Base-by-base conservation (phyloP, 1,140 invertebrate genomes). In the Anoplolepis gracilipes region DNA sequence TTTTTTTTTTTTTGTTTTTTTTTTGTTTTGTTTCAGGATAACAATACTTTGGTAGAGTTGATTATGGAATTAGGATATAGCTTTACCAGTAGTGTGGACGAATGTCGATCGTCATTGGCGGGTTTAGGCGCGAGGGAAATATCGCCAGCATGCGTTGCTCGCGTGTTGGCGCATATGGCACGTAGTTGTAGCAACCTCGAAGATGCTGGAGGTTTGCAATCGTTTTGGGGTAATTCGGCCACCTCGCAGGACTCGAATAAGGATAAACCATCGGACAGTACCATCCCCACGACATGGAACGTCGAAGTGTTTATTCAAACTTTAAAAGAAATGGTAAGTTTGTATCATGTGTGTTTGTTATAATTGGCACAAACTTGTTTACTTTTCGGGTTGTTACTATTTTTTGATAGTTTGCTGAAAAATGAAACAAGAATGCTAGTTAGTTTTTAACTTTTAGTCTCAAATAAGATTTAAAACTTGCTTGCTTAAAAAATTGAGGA, bases 251-350 rank as follows among this genome's bases (percentile, higher is more conserved):
- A 94, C 55, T 64, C 88, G 4, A 94, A 77, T 39, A 95, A 94
- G 86, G 93, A 94, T 75, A 95, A 94, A 86, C 84, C 93, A 72
- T 90, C 90, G 81, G 93, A 95, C 87, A 92, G 93, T 84, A 88
- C 92, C 90, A 84, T 94, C 57, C 94, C 95, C 78, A 96, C 95
- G n/a, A 96, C 97, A 2, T 99, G 98, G 98, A 99, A 99, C 95
- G 96, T 98, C 13, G 98, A 99, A 92, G 96, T 98, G 67, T 99
- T 99, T 94, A 97, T 99, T 10, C 97, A 98, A 92, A 97, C 98
- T 53, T 93, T 99, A 10, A 98, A 99, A 94, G 98, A 99, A 93
- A 95, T 98, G 87, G 97, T 98, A 90, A 94, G 95, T 94, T 57
- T 49, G 3, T 39, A 13, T 2, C 2, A 22, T 1, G 57, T 1